Base-by-base conservation (phyloP, 1,140 invertebrate genomes). In the Saccostrea echinata region DNA sequence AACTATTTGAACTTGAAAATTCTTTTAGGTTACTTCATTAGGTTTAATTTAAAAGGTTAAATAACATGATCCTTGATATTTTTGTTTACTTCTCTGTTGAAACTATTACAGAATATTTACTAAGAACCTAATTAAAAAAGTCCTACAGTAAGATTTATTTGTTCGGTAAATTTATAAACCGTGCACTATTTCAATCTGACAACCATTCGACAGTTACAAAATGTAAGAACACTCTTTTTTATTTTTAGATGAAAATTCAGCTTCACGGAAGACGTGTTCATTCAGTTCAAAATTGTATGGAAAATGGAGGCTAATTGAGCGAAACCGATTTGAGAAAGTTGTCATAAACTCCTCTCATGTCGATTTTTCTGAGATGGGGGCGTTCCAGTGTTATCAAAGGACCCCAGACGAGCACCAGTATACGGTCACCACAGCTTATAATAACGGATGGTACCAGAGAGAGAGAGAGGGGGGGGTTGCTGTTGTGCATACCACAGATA, bases 381-480 rank as follows among this genome's bases (percentile, higher is more conserved):
- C 81, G 35, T 83, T 83, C 81, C 33, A 53, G 18, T 83, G 81
- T 83, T 83, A 52, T 9, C 52, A 51, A n/a, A 16, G n/a, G 81
- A 52, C 52, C 8, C 81, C 81, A 52, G 52, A 83, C 35, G 35
- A 21, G 11, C 81, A 83, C 11, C 81, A 52, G n/a, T 83, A 83
- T 8, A 83, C 35, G 21, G 52, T 53, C 1, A 53, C 52, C 9
- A 52, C 81, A 53, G 35, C 35, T 51, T 51, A 52, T 35, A 51
- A 53, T 21, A 83, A 83, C 43, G 81, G 81, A 83, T 83, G 81
- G 81, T 83, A 83, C 8, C 11, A 24, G 71, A 35, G 30, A 80
- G 76, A 33, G 35, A 61, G 57, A 61, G 57, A 61, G 57, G 16
- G 18, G 21, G 57, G 3, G 13, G 18, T n/a, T 24, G 24, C 4